Conservation (phyloP, 1,140 invertebrate genomes). For the Sinella curviseta region DNA sequence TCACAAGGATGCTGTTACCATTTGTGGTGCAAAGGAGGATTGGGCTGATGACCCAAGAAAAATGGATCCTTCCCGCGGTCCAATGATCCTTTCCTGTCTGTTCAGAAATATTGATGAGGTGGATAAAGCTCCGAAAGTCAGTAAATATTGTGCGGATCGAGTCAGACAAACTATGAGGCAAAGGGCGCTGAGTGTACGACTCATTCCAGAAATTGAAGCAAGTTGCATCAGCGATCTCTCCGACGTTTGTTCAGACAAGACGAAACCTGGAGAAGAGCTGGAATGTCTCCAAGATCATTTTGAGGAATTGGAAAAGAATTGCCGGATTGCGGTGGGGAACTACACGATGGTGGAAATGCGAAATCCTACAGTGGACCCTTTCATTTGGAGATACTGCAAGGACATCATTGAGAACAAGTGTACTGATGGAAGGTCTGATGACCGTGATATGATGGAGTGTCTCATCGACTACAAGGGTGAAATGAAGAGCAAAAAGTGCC, state of each 20-base stretch:
- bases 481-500: slow-evolving; percentile 75
- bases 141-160: slow-evolving; percentile 65
- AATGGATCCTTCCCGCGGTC: slow-evolving; percentile 70
- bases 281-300: slow-evolving; percentile 89
- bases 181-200: slow-evolving; percentile 84
- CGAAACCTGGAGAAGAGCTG: slow-evolving; percentile 83
- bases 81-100: slow-evolving; percentile 86
- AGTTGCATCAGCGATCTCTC: slow-evolving; percentile 83
- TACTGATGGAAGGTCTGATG: slow-evolving; percentile 54
- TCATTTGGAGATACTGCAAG: slow-evolving; percentile 44
- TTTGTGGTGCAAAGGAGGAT: slow-evolving; percentile 76
- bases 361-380: slow-evolving; percentile 48
- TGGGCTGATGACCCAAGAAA: slow-evolving; percentile 72
- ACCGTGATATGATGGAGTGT: slow-evolving; percentile 84
- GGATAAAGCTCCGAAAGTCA: slow-evolving; percentile 61
- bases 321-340: slow-evolving; percentile 74
- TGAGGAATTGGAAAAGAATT: slow-evolving; percentile 65
- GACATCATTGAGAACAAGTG: slow-evolving; percentile 46
- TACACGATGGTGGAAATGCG: slow-evolving; percentile 80
- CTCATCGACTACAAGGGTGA: slow-evolving; percentile 91
- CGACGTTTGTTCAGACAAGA: slow-evolving; percentile 77
- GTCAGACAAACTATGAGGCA: slow-evolving; percentile 88
- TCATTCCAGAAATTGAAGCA: slow-evolving; percentile 91
- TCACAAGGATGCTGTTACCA: slow-evolving; percentile 76
- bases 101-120: slow-evolving; percentile 78